Percentiles rank a stretch among this genome's conserved stretches.
phyloP scores from a whole-genome alignment of 35 echinoderm and acorn worm genomes.

The Heliocidaris tuberculata region DNA sequence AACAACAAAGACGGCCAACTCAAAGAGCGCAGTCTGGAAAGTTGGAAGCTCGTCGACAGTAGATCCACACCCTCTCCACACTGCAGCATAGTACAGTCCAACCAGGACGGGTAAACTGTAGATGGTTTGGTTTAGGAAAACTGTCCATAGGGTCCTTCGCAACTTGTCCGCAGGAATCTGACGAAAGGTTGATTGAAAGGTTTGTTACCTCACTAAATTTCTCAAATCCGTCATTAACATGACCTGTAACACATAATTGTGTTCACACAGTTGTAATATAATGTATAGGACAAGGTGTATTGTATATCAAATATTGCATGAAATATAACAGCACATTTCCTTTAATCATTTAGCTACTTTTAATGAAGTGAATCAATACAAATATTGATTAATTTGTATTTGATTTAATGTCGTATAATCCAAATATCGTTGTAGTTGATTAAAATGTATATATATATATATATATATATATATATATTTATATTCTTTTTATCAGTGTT shows the following conservation, averaged over 20 bases:
- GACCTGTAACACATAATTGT: background rate
- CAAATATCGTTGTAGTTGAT: no score
- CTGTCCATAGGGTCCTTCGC: constrained; percentile 57
- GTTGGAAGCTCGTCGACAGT: constrained; percentile 73
- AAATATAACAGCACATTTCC: no score
- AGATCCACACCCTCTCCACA: constrained; percentile 76
- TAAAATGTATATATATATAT: no score
- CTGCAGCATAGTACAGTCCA: constrained; percentile 51
- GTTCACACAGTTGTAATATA: background rate
- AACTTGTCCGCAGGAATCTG: constrained; percentile 68
- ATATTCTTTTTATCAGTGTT: no score
- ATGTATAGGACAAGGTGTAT: background rate
- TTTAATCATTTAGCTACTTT: no score
- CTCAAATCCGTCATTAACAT: background rate
- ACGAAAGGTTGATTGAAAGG: background rate
- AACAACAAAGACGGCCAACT: constrained; percentile 77
- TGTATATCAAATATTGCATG: background rate
- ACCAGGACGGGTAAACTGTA: constrained; percentile 51
- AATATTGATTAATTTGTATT: no score
- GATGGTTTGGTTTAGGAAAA: constrained; percentile 86
- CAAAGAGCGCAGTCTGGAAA: constrained; percentile 74
- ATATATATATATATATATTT: no score
- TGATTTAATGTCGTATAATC: no score
- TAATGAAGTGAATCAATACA: no score
- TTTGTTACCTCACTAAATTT: background rate